These are phyloP conservation scores for Scaptomyza cyrtandrae DNA, from an alignment of 2,888 invertebrate species.

Conservation along the genomic window DNA sequence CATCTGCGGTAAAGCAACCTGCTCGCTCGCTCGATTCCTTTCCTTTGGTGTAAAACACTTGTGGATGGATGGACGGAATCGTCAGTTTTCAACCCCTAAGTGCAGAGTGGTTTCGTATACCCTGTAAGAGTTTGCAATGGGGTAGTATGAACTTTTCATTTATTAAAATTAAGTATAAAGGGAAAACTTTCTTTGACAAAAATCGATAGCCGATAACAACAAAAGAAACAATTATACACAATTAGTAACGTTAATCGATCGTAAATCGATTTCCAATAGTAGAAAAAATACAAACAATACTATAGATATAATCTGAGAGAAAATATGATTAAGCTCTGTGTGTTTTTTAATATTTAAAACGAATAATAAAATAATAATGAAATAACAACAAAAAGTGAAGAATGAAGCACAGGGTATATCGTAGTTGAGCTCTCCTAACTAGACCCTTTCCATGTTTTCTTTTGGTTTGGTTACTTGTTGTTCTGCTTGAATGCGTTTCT, in stretches of 20 bases:
- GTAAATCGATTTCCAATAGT: too few relatives aligned
- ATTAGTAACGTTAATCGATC: too few relatives aligned
- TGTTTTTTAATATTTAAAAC: too few relatives aligned
- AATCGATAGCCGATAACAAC: background rate
- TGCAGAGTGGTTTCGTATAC: slow-evolving; percentile 25
- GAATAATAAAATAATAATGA: too few relatives aligned
- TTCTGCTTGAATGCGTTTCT: slow-evolving; percentile 62
- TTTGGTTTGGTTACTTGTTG: slow-evolving; percentile 28
- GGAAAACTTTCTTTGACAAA: background rate
- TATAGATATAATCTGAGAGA: too few relatives aligned
- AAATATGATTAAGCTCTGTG: too few relatives aligned
- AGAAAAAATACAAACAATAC: too few relatives aligned
- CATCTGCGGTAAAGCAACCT: slow-evolving; percentile 62
- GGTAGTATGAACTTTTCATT: background rate
- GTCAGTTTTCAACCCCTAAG: slow-evolving; percentile 69
- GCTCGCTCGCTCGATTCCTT: slow-evolving; percentile 13
- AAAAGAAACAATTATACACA: too few relatives aligned
- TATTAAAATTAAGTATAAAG: background rate
- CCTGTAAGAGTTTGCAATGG: background rate
- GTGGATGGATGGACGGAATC: slow-evolving; percentile 46
- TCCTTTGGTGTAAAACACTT: slow-evolving; percentile 48
- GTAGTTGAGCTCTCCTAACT: background rate
- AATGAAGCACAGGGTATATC: background rate
- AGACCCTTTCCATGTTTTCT: background rate
- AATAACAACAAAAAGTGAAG: too few relatives aligned